Conservation (phyloP, 2,888 invertebrate species). For the Drosophila mulleri region DNA sequence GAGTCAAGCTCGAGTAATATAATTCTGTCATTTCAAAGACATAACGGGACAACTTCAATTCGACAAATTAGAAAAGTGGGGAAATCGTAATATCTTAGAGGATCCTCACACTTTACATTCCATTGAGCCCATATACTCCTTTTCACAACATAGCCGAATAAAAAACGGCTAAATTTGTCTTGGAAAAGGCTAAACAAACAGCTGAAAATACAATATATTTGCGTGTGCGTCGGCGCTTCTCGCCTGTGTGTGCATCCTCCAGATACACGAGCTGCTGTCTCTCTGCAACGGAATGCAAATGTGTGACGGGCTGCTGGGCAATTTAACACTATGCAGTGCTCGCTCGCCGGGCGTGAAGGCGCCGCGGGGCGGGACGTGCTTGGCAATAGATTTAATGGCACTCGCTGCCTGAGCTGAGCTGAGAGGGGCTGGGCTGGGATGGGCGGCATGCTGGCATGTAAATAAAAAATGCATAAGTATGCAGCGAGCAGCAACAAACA, state of each 20-base stretch:
- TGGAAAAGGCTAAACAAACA: background rate
- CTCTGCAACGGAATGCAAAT: conserved; percentile 63
- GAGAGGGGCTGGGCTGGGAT: conserved; percentile 6
- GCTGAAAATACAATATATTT: background rate
- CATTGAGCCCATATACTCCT: no score
- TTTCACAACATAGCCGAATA: background rate
- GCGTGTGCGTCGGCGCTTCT: background rate
- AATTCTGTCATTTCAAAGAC: no score
- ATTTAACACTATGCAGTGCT: conserved; percentile 69
- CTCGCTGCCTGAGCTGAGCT: conserved; percentile 1
- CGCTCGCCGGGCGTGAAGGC: conserved; percentile 1
- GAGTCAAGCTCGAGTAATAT: no score
- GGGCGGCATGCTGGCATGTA: conserved; percentile 47
- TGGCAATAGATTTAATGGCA: conserved; percentile 59
- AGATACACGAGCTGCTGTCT: conserved; percentile 50
- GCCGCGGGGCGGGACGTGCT: conserved; percentile 33
- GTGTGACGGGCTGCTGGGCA: conserved; percentile 70
- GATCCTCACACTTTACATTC: no score
- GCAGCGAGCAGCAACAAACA: conserved; percentile 36
- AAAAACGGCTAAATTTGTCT: conserved; percentile 1
- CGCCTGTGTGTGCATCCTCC: conserved; percentile 49
- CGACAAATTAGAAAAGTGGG: no score
- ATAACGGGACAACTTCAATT: no score
- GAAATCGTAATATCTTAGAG: no score
- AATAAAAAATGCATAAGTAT: conserved; percentile 62